Conservation (phyloP, 2,113 vertebrate genomes). For the Strix uralensis region DNA sequence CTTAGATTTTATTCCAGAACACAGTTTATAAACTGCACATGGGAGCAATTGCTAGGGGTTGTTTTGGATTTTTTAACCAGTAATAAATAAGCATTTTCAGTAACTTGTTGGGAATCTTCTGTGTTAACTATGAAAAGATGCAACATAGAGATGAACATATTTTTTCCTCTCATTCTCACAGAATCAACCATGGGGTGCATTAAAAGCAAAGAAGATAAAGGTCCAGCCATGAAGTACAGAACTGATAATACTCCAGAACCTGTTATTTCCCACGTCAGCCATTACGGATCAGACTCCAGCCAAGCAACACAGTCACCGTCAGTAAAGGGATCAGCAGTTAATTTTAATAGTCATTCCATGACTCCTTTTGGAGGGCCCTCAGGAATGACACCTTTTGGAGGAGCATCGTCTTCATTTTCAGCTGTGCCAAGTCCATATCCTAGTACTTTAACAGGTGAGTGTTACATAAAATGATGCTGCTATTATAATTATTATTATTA, state of each 20-base stretch:
- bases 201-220: slow-evolving; percentile 95
- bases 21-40: neutral
- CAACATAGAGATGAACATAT: neutral
- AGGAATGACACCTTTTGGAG: slow-evolving; percentile 90
- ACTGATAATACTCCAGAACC: slow-evolving; percentile 81
- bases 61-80: neutral
- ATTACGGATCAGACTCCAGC: slow-evolving; percentile 87
- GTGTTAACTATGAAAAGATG: neutral
- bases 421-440: slow-evolving; percentile 87
- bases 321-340: slow-evolving; percentile 76
- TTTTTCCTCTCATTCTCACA: slow-evolving; percentile 38
- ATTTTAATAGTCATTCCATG: slow-evolving; percentile 84
- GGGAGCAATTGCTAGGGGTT: neutral
- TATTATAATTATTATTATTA: neutral
- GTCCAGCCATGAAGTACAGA: slow-evolving; percentile 86
- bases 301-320: slow-evolving; percentile 78
- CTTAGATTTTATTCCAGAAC: neutral
- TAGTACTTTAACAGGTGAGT: slow-evolving; percentile 85
- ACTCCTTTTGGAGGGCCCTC: slow-evolving; percentile 90
- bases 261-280: slow-evolving; percentile 73
- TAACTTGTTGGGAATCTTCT: neutral
- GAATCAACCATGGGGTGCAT: slow-evolving; percentile 89
- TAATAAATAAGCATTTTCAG: neutral
- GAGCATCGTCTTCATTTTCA: slow-evolving; percentile 87
- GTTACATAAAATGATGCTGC: neutral